phyloP scores from a whole-genome alignment of 1,140 invertebrate species.

The Camponotus pennsylvanicus region DNA sequence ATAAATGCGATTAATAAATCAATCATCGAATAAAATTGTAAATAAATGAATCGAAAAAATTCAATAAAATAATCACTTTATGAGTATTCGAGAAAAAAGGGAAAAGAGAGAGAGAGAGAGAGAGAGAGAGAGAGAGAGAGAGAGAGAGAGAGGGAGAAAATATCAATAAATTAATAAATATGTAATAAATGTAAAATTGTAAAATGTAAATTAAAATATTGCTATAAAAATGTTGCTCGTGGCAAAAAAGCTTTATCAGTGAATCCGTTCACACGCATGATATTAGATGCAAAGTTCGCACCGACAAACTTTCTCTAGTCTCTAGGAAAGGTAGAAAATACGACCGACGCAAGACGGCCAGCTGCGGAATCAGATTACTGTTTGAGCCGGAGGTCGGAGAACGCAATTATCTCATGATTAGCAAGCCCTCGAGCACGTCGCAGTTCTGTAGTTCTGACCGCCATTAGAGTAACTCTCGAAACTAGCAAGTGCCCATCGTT shows the following conservation, averaged over 20 bases:
- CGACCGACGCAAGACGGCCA: slow-evolving; percentile 47
- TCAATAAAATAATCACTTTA: not conserved
- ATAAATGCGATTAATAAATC: not conserved
- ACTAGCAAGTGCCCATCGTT: slow-evolving; percentile 46
- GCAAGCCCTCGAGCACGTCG: slow-evolving; percentile 54
- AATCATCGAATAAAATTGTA: not conserved
- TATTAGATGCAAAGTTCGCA: slow-evolving; percentile 23
- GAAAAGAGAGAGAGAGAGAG: too few species aligned
- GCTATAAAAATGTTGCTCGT: not conserved
- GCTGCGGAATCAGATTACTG: slow-evolving; percentile 68
- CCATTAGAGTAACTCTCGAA: slow-evolving; percentile 63
- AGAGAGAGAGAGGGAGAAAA: too few species aligned
- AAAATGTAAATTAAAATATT: not conserved
- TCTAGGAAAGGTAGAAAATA: slow-evolving; percentile 8
- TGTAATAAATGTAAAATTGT: not conserved
- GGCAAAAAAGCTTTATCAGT: not conserved
- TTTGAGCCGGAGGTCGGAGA: slow-evolving; percentile 62
- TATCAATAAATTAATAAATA: not conserved
- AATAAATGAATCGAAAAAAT: not conserved
- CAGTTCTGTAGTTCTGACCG: slow-evolving; percentile 64
- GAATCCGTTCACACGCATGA: not conserved
- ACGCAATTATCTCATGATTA: slow-evolving; percentile 71
- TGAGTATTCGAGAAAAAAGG: too few species aligned
- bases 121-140: too few species aligned
- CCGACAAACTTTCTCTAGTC: slow-evolving; percentile 2